phyloP scores from a whole-genome alignment of 2,113 vertebrate species.

The Dasypus novemcinctus region DNA sequence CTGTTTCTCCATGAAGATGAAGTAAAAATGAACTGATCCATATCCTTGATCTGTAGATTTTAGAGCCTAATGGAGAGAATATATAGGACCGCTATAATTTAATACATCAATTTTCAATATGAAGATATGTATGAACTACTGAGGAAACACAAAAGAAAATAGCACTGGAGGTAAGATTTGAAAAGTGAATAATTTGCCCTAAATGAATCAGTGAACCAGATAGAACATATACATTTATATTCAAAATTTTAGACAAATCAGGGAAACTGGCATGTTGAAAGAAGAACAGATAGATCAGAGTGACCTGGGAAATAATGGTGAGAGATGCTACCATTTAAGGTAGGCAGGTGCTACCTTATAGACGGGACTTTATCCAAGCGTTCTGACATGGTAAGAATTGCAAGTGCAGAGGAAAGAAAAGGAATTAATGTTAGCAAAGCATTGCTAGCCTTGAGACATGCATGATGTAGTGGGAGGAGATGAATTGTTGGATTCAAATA shows the following conservation, averaged over 20 bases:
- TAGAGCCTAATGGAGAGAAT: neutral
- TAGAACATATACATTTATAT: neutral
- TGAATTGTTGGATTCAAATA: neutral
- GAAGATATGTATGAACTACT: neutral
- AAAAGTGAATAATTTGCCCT: neutral
- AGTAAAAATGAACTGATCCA: neutral
- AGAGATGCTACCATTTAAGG: neutral
- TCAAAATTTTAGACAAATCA: conserved; percentile 5
- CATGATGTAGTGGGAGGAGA: neutral
- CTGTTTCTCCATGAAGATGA: neutral
- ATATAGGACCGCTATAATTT: neutral
- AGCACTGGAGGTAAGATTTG: neutral
- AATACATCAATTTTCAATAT: neutral
- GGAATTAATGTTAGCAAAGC: neutral
- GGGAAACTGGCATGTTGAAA: neutral
- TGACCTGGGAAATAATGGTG: neutral
- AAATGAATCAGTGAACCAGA: neutral
- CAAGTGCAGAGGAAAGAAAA: neutral
- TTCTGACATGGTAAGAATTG: neutral
- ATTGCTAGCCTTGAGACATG: too few relatives aligned
- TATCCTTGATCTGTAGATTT: neutral
- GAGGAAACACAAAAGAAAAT: neutral
- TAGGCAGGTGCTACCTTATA: neutral
- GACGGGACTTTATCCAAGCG: neutral
- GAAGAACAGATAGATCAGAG: neutral